Evolutionary conservation across 2,888 invertebrate species (phyloP), one percentile per base, ranked within the genome.

Genomic region (Uloborus plumipes): DNA sequence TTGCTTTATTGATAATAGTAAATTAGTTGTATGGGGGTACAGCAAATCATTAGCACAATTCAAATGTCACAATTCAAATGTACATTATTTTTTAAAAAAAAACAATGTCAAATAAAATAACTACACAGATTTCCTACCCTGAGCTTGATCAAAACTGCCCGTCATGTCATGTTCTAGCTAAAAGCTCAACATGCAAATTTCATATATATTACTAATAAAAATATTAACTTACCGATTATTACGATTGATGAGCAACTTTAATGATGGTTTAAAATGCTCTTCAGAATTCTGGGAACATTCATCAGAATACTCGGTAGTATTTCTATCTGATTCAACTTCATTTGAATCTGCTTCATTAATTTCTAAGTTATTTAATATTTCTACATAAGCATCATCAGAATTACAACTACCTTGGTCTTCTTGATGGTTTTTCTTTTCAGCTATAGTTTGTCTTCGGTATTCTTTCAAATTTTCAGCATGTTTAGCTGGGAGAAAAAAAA

Each of bases 391-490:
- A 22, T 59, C 59, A 59, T 62, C 62, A 39, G 47, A 64, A 14
- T 47, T 14, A 47, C 49, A 47, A 20, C 11, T 18, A 31, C 11
- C 62, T 47, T 11, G 16, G n/a, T 18, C 20, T 47, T 64, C 64
- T 18, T 62, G 39, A 11, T 39, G 39, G 39, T 39, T 39, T 39
- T 11, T 39, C 11, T 39, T 39, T 7, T 69, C 26, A 20, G 74
- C 70, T 3, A 81, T 26, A 15, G 64, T 31, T 49, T 65, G 66
- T 6, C 39, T 39, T 39, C 70, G 64, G 53, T 74, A 62, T 15
- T 61, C 74, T 50, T 70, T 62, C 0, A 81, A 58, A 59, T 58
- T 74, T 16, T 55, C 55, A 13, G 26, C 31, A 58, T 81, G 81
- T 47, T 80, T 73, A 49, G 67, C 80, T 80, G 14, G 20, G 51